Conservation (phyloP, 1,140 invertebrate genomes). For the Drosophila sp. region DNA sequence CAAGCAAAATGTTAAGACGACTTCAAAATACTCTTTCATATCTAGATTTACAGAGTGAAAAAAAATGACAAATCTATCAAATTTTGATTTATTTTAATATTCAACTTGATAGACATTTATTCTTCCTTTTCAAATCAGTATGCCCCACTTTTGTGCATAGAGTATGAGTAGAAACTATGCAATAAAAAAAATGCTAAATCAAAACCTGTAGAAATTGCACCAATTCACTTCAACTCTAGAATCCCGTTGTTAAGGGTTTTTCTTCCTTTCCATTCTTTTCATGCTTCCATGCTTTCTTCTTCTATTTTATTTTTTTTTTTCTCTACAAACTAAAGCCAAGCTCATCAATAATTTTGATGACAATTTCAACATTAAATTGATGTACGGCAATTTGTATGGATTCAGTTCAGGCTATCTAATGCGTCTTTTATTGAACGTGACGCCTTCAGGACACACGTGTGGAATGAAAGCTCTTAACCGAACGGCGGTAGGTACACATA, state of each 20-base stretch:
- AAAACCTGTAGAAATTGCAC: not conserved
- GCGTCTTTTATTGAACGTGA: constrained; percentile 27
- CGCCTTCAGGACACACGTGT: constrained; percentile 12
- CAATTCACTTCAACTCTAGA: constrained; percentile 1
- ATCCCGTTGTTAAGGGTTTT: not conserved
- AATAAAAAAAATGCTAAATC: not conserved
- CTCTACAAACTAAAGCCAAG: constrained; percentile 27
- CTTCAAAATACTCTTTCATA: too few relatives aligned
- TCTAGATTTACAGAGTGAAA: too few relatives aligned
- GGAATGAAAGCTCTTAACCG: not conserved
- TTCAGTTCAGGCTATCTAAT: constrained; percentile 36
- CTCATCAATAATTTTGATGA: constrained; percentile 65
- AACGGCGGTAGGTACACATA: not conserved
- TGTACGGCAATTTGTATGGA: constrained; percentile 65
- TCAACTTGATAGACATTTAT: too few relatives aligned
- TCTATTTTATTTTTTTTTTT: not conserved
- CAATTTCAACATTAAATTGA: constrained; percentile 65
- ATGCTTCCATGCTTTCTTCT: too few relatives aligned
- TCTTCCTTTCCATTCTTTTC: not conserved
- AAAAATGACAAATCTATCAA: too few relatives aligned
- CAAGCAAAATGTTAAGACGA: too few relatives aligned
- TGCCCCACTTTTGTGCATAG: not conserved
- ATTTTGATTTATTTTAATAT: too few relatives aligned
- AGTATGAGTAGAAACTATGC: constrained; percentile 24
- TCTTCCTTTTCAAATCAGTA: not conserved